Percentiles rank a stretch among this genome's conserved stretches.
phyloP scores from a whole-genome alignment of 2,797 vertebrate genomes.

The Lepilemur ruficaudatus region DNA sequence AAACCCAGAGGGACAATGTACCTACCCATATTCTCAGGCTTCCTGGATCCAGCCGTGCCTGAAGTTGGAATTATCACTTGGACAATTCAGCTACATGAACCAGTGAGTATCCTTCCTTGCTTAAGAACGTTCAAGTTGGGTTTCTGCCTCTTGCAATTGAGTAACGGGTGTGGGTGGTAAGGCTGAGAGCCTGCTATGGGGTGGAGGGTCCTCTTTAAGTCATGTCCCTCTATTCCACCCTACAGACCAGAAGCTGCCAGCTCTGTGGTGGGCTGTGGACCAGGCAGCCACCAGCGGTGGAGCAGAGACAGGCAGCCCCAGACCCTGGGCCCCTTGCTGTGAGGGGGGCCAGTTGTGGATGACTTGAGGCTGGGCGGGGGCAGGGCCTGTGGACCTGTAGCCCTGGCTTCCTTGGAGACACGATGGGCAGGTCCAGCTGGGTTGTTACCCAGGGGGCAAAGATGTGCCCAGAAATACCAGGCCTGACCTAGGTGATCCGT shows the following conservation, averaged over 20 bases:
- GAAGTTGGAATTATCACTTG: not conserved
- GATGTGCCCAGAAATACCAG: not conserved
- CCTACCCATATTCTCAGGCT: not conserved
- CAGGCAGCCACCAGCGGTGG: not conserved
- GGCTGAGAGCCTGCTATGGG: not conserved
- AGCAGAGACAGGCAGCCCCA: not conserved
- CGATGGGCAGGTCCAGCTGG: not conserved
- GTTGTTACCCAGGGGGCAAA: not conserved
- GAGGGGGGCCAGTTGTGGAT: not conserved
- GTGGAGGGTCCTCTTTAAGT: not conserved
- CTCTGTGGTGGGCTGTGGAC: not conserved
- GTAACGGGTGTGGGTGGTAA: not conserved
- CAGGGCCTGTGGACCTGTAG: not conserved
- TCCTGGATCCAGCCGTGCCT: not conserved
- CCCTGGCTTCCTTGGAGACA: not conserved
- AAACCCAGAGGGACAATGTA: not conserved
- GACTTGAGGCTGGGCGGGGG: not conserved
- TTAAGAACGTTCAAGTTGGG: not conserved
- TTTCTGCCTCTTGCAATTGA: not conserved
- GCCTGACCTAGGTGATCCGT: not conserved
- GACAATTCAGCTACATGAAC: not conserved
- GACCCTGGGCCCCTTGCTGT: not conserved
- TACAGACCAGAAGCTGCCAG: not conserved
- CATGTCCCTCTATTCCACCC: not conserved
- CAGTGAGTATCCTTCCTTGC: not conserved